These are phyloP conservation scores for Varecia variegata DNA, from an alignment of 2,797 vertebrate genomes.

Conservation along the genomic window DNA sequence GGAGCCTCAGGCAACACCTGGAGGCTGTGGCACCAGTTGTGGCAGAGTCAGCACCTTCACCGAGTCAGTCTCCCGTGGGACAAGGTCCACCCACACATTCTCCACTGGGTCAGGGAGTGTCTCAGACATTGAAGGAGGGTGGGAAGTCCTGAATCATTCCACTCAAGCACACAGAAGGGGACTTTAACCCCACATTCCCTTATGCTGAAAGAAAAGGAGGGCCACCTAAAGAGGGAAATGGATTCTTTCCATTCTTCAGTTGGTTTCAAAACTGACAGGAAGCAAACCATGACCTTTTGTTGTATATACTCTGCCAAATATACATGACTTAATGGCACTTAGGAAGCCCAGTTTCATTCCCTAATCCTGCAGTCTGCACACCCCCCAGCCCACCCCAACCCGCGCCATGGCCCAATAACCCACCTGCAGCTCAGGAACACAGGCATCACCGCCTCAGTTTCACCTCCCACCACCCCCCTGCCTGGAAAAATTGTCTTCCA, in stretches of 20 bases:
- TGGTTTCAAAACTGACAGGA: neutral
- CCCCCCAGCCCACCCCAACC: no score
- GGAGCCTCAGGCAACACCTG: neutral
- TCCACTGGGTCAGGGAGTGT: neutral
- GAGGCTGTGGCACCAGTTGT: neutral
- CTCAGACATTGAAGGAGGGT: neutral
- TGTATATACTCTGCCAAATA: neutral
- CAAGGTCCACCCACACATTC: neutral
- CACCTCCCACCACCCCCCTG: no score
- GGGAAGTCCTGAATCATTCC: neutral
- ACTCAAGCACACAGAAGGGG: neutral
- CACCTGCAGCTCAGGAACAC: no score
- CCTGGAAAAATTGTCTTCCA: no score
- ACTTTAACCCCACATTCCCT: neutral
- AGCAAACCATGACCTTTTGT: neutral
- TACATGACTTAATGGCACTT: neutral
- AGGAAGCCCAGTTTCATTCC: neutral
- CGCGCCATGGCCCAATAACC: no score
- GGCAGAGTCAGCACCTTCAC: neutral
- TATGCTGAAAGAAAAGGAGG: neutral
- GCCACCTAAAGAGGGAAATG: neutral
- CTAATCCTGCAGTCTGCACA: no score
- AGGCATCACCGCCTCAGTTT: no score
- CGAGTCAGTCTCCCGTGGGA: neutral
- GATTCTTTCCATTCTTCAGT: neutral